phyloP scores from a whole-genome alignment of 2,797 vertebrate genomes.

The Urosaurus nigricauda region DNA sequence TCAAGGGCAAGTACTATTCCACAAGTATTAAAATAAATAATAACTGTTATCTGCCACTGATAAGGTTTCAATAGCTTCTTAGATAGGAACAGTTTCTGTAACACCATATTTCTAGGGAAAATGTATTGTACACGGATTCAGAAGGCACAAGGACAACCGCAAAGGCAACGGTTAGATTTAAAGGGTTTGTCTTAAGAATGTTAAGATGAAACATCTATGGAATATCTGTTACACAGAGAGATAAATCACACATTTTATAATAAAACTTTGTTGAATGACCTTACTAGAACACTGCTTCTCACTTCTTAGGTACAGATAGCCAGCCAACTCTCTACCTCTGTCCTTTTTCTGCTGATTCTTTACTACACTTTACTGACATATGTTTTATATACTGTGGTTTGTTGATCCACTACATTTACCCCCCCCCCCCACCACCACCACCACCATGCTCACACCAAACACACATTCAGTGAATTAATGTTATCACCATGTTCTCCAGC shows the following conservation, averaged over 20 bases:
- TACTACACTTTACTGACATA: background rate
- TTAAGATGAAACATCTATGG: background rate
- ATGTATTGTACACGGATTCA: background rate
- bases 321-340: background rate
- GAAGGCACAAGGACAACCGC: background rate
- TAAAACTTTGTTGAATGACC: background rate
- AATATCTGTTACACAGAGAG: background rate
- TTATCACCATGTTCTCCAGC: background rate
- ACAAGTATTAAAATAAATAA: constrained; percentile 1
- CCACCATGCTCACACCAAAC: background rate
- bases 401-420: background rate
- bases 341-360: background rate
- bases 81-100: background rate
- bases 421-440: too few species aligned
- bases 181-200: background rate
- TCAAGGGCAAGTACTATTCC: background rate
- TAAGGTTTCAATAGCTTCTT: background rate
- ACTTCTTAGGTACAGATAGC: background rate
- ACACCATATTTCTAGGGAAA: background rate
- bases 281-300: background rate
- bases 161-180: background rate
- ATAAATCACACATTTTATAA: background rate
- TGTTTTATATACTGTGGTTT: background rate
- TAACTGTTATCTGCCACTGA: background rate
- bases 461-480: background rate